These are phyloP conservation scores for Alitta virens DNA, from an alignment of 2,888 invertebrate species.

Conservation along the genomic window DNA sequence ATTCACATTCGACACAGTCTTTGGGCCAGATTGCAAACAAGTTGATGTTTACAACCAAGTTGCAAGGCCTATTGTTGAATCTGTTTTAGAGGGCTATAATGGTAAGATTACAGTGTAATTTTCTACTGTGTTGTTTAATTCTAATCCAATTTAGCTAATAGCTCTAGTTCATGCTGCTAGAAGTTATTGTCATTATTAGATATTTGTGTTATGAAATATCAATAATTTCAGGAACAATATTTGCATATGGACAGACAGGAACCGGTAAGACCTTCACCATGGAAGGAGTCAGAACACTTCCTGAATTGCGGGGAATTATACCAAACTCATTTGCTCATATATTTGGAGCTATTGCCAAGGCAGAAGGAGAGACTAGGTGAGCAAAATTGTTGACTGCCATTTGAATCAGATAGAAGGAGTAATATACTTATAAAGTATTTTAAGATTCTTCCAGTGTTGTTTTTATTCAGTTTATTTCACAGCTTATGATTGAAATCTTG, in stretches of 20 bases:
- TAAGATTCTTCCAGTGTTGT: no score
- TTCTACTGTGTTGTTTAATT: no score
- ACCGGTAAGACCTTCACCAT: constrained; percentile 99
- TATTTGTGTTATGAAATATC: no score
- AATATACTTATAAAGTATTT: no score
- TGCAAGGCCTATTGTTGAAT: constrained; percentile 93
- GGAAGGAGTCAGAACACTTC: constrained; percentile 85
- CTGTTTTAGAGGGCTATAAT: constrained; percentile 94
- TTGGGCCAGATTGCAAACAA: constrained; percentile 79
- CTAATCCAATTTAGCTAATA: no score
- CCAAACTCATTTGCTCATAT: constrained; percentile 99
- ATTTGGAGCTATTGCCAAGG: constrained; percentile 94
- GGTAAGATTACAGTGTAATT: constrained; percentile 72
- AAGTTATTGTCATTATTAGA: no score
- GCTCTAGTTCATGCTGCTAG: no score
- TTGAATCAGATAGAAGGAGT: no score
- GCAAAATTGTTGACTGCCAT: no score
- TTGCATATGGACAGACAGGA: constrained; percentile 71
- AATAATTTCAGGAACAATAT: constrained; percentile 63
- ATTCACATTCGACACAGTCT: constrained; percentile 94
- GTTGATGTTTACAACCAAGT: constrained; percentile 94
- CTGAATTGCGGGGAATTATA: constrained; percentile 91
- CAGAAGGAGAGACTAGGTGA: constrained; percentile 85
- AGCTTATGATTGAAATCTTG: neutral
- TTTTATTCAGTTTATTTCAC: neutral